phyloP scores from a whole-genome alignment of 2,888 invertebrate genomes.

The Willowsia nigromaculata region DNA sequence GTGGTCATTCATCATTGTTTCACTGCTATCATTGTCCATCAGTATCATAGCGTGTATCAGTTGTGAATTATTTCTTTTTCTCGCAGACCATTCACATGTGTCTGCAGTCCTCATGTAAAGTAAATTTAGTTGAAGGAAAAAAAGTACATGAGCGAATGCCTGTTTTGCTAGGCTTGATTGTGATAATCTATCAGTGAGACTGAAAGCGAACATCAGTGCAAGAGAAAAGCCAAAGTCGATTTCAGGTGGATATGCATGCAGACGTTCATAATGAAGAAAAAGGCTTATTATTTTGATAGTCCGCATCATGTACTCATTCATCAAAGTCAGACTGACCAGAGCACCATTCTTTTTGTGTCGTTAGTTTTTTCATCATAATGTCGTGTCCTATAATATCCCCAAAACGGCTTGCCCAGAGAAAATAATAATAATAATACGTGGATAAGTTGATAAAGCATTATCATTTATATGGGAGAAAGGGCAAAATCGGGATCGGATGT shows the following conservation, averaged over 20 bases:
- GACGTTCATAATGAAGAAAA: neutral
- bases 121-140: neutral
- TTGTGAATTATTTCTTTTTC: constrained; percentile 56
- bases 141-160: neutral
- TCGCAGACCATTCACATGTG: neutral
- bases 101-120: neutral
- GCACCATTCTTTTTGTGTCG: neutral
- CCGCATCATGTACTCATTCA: constrained; percentile 48
- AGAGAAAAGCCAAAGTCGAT: constrained; percentile 46
- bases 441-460: neutral
- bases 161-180: constrained; percentile 37
- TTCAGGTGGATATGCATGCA: constrained; percentile 11
- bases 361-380: neutral
- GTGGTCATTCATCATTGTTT: constrained; percentile 63
- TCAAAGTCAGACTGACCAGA: constrained; percentile 60
- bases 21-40: constrained; percentile 46
- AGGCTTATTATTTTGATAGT: constrained; percentile 55
- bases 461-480: constrained; percentile 27
- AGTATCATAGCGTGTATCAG: constrained; percentile 49
- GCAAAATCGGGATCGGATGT: neutral
- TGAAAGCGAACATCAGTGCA: neutral
- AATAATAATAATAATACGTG: neutral
- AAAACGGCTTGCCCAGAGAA: constrained; percentile 12
- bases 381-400: neutral
- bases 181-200: constrained; percentile 57